Evolutionary conservation across 2,797 vertebrate genomes (phyloP).

Genomic region (Molothrus aeneus): DNA sequence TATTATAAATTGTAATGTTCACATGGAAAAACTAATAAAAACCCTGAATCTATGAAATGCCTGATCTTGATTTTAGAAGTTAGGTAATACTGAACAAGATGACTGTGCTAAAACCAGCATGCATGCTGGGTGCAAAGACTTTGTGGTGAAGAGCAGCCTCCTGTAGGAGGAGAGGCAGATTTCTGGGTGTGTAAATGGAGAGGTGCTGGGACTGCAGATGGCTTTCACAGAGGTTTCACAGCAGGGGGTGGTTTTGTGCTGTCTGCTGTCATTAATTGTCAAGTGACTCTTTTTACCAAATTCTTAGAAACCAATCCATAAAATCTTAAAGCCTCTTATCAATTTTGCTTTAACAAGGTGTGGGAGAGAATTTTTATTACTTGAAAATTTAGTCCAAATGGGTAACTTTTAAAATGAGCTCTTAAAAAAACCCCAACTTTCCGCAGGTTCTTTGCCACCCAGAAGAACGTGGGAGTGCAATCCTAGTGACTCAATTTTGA

Average conservation of each 20-base stretch:
- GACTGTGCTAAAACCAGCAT: too few relatives aligned
- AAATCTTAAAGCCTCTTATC: neutral
- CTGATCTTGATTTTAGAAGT: conserved; percentile 25
- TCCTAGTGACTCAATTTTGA: neutral
- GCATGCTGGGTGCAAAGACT: rapidly evolving
- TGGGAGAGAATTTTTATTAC: neutral
- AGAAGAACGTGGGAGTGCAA: neutral
- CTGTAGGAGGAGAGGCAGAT: neutral
- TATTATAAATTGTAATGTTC: conserved; percentile 91
- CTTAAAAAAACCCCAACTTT: neutral
- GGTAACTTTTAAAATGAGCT: neutral
- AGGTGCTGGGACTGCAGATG: neutral
- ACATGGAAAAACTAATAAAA: conserved; percentile 91
- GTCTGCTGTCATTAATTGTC: neutral
- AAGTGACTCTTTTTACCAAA: neutral
- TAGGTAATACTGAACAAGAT: neutral
- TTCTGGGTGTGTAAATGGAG: neutral
- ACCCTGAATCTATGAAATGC: conserved; percentile 69
- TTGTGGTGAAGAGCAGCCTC: rapidly evolving
- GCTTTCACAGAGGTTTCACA: neutral
- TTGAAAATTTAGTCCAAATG: neutral
- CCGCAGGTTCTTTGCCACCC: neutral
- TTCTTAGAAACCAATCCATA: neutral
- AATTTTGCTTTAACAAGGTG: neutral
- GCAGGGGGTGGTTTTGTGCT: neutral